These are phyloP conservation scores for Heloderma charlesbogerti DNA, from an alignment of 2,113 vertebrate species.

Conservation along the genomic window DNA sequence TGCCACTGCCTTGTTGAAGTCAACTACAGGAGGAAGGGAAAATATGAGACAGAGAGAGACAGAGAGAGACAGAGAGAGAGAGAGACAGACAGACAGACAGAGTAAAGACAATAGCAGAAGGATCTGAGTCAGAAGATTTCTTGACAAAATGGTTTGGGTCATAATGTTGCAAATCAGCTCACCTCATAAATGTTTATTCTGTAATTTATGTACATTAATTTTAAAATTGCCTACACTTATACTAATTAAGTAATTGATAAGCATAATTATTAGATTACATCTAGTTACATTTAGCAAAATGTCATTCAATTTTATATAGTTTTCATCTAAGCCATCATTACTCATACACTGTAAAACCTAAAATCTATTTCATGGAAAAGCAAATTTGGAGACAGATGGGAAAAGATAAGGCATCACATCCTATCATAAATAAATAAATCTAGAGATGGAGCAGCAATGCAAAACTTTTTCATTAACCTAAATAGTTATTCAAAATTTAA, in stretches of 20 bases:
- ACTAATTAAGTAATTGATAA: conserved; percentile 70
- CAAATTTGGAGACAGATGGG: background rate
- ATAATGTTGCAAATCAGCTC: conserved; percentile 32
- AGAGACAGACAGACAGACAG: no score
- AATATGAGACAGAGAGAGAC: conserved; percentile 7
- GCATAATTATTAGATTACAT: conserved; percentile 70
- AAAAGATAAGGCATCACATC: background rate
- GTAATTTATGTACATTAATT: conserved; percentile 26
- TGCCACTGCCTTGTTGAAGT: conserved; percentile 26
- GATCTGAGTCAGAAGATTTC: background rate
- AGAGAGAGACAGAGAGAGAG: background rate
- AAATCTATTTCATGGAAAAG: background rate
- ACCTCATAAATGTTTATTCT: conserved; percentile 3
- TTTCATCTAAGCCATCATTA: conserved; percentile 41
- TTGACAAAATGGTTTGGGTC: background rate
- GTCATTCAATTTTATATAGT: conserved; percentile 58
- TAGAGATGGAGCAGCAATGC: background rate
- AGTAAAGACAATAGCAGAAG: conserved; percentile 42
- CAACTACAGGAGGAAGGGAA: background rate
- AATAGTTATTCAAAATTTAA: background rate
- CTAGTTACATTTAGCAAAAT: conserved; percentile 58
- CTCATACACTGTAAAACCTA: background rate
- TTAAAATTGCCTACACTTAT: conserved; percentile 58
- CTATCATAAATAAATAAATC: background rate
- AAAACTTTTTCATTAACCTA: background rate